Evolutionary conservation across 2,888 invertebrate genomes (phyloP), one percentile per base, ranked within the genome.

Genomic region (Elmis aenea): DNA sequence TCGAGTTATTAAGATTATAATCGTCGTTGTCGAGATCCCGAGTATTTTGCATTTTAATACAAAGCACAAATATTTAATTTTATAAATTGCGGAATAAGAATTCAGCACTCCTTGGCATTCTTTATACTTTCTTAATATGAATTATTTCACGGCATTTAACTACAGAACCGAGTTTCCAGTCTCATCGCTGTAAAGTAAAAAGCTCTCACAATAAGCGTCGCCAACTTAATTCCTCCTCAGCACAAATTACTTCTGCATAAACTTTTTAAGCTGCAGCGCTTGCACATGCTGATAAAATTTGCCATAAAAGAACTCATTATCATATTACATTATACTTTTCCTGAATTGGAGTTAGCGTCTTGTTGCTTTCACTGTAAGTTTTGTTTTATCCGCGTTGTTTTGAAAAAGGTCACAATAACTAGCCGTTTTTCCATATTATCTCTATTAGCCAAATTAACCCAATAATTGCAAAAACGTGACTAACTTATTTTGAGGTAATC

Each of bases 211-310:
- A 38, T 31, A 34, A 42, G 35, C 35, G 35, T 38, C 42, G 38
- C 42, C 32, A 42, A 42, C 36, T 42, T 45, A 47, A 47, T 47
- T 42, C 44, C 44, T 41, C n/a, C 32, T 30, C 33, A 31, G 43
- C 46, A 31, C 34, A 42, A 46, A 43, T 46, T 46, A 41, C 43
- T 37, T 33, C 38, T 35, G 38, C 39, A 31, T 38, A 44, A 46
- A 46, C 43, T 46, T 46, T 41, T 44, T 41, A 44, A 46, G 43
- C 41, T 43, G 30, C 37, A 38, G 26, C 37, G 42, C 37, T 42
- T 42, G 42, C 42, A 42, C 42, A 42, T 42, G 33, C 37, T 33
- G 42, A 42, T 42, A 42, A 42, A 37, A 37, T 38, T 33, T 24
- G 12, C 30, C 29, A 38, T 37, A 42, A 42, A 37, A 23, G 37